Conservation (phyloP, 1,140 invertebrate genomes). For the Forficula auricularia region DNA sequence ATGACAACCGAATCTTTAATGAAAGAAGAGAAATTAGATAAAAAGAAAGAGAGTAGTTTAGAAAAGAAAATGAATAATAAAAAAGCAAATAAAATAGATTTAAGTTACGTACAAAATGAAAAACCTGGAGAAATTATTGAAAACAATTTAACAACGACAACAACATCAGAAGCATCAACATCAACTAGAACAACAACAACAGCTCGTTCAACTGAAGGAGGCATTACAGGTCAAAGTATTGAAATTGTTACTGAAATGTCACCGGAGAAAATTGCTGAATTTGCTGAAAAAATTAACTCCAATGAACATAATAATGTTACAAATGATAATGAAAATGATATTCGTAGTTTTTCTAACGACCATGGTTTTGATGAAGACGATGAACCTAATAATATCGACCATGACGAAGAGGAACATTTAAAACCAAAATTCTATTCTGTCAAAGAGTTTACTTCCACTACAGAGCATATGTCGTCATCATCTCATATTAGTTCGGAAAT, state of each 20-base stretch:
- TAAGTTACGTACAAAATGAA: neutral
- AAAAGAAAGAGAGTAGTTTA: too few species aligned
- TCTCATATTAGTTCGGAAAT: too few species aligned
- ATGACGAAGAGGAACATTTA: too few species aligned
- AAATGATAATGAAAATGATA: constrained; percentile 2
- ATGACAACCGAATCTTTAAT: too few species aligned
- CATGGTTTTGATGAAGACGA: neutral
- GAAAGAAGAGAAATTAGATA: too few species aligned
- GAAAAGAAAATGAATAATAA: too few species aligned
- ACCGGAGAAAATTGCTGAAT: constrained; percentile 3
- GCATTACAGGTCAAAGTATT: neutral
- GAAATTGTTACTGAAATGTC: neutral
- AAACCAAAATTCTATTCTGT: too few species aligned
- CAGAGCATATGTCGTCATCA: too few species aligned
- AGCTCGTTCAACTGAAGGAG: neutral
- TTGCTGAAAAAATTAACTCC: neutral
- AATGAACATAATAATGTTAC: constrained; percentile 5
- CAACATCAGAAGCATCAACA: neutral
- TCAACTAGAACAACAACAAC: constrained; percentile 6
- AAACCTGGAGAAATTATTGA: constrained; percentile 10
- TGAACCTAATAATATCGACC: too few species aligned
- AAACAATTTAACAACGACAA: neutral
- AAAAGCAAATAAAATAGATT: too few species aligned
- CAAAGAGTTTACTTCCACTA: too few species aligned
- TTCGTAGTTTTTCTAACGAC: neutral